Evolutionary conservation across 1,140 invertebrate species (phyloP), one percentile per base, ranked within the genome.

Genomic region (Drosophila willistoni): DNA sequence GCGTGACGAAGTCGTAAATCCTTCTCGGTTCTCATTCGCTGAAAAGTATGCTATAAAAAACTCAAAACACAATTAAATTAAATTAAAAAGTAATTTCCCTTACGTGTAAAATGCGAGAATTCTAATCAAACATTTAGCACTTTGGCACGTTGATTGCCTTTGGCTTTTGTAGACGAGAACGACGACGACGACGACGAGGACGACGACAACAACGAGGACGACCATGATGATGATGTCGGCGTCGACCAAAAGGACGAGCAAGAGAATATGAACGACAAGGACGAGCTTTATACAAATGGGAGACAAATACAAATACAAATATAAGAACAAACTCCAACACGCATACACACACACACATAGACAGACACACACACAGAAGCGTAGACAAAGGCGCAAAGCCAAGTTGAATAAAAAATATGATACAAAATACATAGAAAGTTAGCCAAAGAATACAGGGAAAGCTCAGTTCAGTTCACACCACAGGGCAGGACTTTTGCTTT

Each of bases 371-470:
- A 74, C 44, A 73, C 71, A 25, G 2, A 25, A 4, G 25, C n/a
- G 66, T 64, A 70, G 57, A 84, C 61, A 71, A 68, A 81, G 73
- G 82, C 83, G 85, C 79, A 87, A 87, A 84, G 72, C 67, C 68
- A 80, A 82, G 66, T 87, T 72, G 79, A 57, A 42, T 42, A 77
- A 74, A 77, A 77, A 77, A 74, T 68, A 61, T 57, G 25, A 36
- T 57, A 61, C 56, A 34, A 54, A 68, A 44, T 57, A 75, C 66
- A 47, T 33, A 36, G 47, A 55, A 59, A 71, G 41, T 66, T 29
- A 68, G 47, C 47, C 42, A 57, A 47, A 57, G 55, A 71, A 54
- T 64, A 55, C 17, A 51, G 44, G 44, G 17, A 51, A 42, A 63
- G 59, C 54, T 44, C 59, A 75, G 73, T 77, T 77, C 73, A 64